Base-by-base conservation (phyloP, 1,140 invertebrate species). In the Drosophila malerkotliana region DNA sequence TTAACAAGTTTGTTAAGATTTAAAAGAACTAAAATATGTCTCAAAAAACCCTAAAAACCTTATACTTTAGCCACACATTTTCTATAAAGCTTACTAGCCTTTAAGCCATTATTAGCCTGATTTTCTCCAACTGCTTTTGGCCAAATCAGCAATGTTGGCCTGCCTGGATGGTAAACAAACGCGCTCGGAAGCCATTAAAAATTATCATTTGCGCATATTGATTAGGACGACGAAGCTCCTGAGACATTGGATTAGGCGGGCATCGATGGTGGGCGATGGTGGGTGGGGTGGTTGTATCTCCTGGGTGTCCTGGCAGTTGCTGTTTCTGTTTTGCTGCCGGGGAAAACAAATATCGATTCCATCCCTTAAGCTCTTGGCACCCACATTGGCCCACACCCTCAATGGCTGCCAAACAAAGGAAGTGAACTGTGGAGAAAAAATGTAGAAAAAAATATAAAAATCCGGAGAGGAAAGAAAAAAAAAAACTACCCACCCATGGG, bases 261-360 rank as follows among this genome's bases (percentile, higher is more conserved):
- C 61, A 77, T 76, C 56, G 62, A 41, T 66, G 45, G 41, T 60
- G 63, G 53, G 53, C 52, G 51, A 26, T 52, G 34, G 56, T 53
- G 37, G 30, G 12, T 51, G 49, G 30, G 39, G 34, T 24, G 3
- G 44, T 28, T 28, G 45, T 49, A 18, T 55, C 28, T 45, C n/a
- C 48, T 48, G 53, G 14, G 62, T 66, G 62, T 66, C 62, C 58
- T 59, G 73, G 59, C 48, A 57, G 61, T 66, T 76, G 48, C 48
- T 76, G 62, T 73, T 79, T 71, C 78, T 81, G 78, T 88, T 82
- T 69, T 69, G 49, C 51, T 47, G 66, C 32, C 66, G 71, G 85
- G 72, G 83, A 79, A 84, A 90, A 90, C 85, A 90, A 91, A 90
- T 91, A 91, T 91, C 88, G 89, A 91, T 91, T 91, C 88, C 88